These are phyloP conservation scores for Acleris emargana DNA, from an alignment of 2,888 invertebrate genomes.

Conservation along the genomic window DNA sequence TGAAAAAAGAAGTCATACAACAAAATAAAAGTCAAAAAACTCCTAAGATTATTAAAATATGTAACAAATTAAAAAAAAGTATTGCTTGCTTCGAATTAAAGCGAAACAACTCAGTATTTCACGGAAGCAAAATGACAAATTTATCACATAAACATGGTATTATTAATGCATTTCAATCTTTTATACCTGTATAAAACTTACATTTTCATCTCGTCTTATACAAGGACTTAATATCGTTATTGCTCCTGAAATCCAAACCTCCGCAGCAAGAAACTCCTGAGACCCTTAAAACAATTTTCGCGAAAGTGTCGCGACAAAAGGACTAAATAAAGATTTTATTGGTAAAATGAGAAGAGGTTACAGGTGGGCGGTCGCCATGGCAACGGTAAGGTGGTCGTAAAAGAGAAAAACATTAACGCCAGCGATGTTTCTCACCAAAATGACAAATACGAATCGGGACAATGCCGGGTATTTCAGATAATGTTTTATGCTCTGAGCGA, in stretches of 20 bases:
- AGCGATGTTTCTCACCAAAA: slow-evolving; percentile 41
- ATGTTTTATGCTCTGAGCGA: slow-evolving; percentile 6
- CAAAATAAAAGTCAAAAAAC: no score
- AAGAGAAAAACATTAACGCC: slow-evolving; percentile 57
- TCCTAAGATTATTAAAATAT: no score
- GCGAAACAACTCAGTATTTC: no score
- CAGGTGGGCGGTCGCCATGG: slow-evolving; percentile 50
- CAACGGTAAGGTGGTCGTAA: slow-evolving; percentile 60
- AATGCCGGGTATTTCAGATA: slow-evolving; percentile 23
- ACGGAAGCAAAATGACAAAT: no score
- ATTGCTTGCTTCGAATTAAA: no score
- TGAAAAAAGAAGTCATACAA: no score
- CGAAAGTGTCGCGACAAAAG: slow-evolving; percentile 22
- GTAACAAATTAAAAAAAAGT: no score
- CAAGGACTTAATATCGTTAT: neutral
- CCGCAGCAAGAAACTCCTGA: neutral
- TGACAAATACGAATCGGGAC: slow-evolving; percentile 28
- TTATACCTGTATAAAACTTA: no score
- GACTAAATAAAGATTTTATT: slow-evolving; percentile 35
- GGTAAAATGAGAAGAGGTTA: slow-evolving; percentile 36
- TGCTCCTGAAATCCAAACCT: neutral
- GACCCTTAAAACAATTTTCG: slow-evolving; percentile 15
- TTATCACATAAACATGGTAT: no score
- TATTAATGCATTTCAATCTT: no score
- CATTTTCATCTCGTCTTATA: neutral